A percentile compares a stretch with the other conserved stretches of the same genome.
Evolutionary conservation across 2,888 invertebrate genomes (phyloP).

Genomic region (Euspilapteryx auroguttella): DNA sequence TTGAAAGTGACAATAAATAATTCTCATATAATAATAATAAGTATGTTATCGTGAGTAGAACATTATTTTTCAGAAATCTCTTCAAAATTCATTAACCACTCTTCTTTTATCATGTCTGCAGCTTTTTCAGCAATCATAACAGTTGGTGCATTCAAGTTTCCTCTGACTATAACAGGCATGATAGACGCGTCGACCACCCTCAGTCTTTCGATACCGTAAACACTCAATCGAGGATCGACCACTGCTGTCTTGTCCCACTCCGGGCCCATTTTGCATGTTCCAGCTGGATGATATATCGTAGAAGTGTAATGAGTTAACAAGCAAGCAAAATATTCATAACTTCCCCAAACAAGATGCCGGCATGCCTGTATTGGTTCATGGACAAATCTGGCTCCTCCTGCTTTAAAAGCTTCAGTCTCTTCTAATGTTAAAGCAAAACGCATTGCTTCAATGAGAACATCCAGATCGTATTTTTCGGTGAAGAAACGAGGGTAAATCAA

Average conservation of each 20-base stretch:
- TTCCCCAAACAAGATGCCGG: slow-evolving; percentile 54
- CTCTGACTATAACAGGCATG: slow-evolving; percentile 66
- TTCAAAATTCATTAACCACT: too few species aligned
- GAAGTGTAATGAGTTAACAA: slow-evolving; percentile 66
- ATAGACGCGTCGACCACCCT: slow-evolving; percentile 71
- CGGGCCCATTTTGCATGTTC: slow-evolving; percentile 74
- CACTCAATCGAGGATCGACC: slow-evolving; percentile 64
- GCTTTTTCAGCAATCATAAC: slow-evolving; percentile 87
- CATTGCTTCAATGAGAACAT: slow-evolving; percentile 62
- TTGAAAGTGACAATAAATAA: too few species aligned
- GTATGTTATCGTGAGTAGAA: too few species aligned
- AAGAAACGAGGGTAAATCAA: slow-evolving; percentile 73
- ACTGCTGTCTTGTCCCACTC: slow-evolving; percentile 63
- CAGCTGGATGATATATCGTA: slow-evolving; percentile 71
- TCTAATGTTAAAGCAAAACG: slow-evolving; percentile 62
- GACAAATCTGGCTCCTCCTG: slow-evolving; percentile 57
- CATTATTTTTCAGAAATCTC: too few species aligned
- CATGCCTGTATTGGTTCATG: slow-evolving; percentile 64
- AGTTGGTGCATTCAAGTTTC: slow-evolving; percentile 81
- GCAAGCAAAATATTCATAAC: slow-evolving; percentile 69
- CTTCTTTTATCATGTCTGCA: slow-evolving; percentile 74
- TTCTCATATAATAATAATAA: too few species aligned
- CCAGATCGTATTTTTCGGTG: slow-evolving; percentile 64
- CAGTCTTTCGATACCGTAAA: slow-evolving; percentile 64
- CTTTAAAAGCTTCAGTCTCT: slow-evolving; percentile 59